Evolutionary conservation across 2,888 invertebrate species (phyloP), one percentile per base, ranked within the genome.

Genomic region (Meiosimyza platycephala): DNA sequence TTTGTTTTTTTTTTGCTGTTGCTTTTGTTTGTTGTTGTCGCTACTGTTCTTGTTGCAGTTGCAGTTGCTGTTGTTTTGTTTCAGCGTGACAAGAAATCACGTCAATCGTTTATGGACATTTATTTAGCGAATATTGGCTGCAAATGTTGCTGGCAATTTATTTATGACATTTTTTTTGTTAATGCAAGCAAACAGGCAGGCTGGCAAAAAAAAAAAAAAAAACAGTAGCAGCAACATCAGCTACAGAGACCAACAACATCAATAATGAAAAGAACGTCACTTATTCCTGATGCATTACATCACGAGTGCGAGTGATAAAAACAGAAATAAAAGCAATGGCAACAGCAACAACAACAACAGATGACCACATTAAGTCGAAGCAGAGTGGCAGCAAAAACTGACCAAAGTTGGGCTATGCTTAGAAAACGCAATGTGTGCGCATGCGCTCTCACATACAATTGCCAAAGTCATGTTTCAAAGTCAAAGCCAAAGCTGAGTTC

Each of bases 81-180:
- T 7, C 16, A 7, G n/a, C 51, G 62, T 50, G 50, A 70, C 71
- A 54, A 69, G 82, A 82, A 82, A 82, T 82, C 83, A 80, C 79
- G 78, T 83, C 81, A 81, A 80, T 83, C 84, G 78, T 84, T 84
- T 85, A 85, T 84, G 84, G 83, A 80, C 80, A 82, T 85, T 85
- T 84, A 84, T 84, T 85, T 84, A 85, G 84, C 82, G 63, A 70
- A 70, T 64, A 50, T 51, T 64, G 76, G 76, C 74, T 76, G 67
- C 74, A 76, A 76, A 75, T 77, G 77, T 77, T 75, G 84, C 82
- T 79, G 81, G 81, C 81, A 79, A 83, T 77, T 76, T 76, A 76
- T 77, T 77, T 76, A 77, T 76, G 77, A 76, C 73, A 75, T 76
- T 76, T 75, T n/a, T 75, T 73, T 73, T 72, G 74, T 74, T 40